phyloP scores from a whole-genome alignment of 2,888 invertebrate genomes.

The Phalangium opilio region DNA sequence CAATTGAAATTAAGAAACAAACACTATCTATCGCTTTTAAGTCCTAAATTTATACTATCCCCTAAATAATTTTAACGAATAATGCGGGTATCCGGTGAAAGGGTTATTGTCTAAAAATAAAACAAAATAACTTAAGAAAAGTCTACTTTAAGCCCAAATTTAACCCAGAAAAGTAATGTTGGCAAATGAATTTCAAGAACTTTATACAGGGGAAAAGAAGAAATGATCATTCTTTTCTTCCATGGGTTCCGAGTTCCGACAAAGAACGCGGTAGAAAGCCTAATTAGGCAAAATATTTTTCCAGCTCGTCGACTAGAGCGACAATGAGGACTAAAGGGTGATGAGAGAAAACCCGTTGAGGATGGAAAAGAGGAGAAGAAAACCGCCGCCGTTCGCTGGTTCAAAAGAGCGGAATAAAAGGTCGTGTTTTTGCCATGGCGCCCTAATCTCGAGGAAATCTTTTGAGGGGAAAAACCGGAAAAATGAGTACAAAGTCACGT shows the following conservation, averaged over 20 bases:
- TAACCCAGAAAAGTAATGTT: too few relatives aligned
- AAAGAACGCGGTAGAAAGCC: not conserved
- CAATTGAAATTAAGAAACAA: too few relatives aligned
- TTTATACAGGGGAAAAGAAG: too few relatives aligned
- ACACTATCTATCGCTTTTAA: too few relatives aligned
- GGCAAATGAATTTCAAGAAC: too few relatives aligned
- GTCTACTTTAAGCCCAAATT: too few relatives aligned
- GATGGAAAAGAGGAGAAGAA: conserved; percentile 1
- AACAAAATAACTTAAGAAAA: too few relatives aligned
- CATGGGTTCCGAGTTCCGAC: not conserved
- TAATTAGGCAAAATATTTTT: not conserved
- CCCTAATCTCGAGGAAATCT: not conserved
- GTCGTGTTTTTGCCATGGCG: not conserved
- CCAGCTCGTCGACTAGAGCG: conserved; percentile 1
- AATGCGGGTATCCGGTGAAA: too few relatives aligned
- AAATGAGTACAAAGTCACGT: not conserved
- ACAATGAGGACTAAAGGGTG: conserved; percentile 3
- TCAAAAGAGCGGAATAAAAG: not conserved
- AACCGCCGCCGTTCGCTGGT: not conserved
- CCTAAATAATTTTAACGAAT: too few relatives aligned
- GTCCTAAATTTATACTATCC: too few relatives aligned
- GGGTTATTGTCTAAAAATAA: too few relatives aligned
- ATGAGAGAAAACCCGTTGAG: not conserved
- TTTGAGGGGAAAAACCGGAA: not conserved
- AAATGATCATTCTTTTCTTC: too few relatives aligned